Evolutionary conservation across 2,888 invertebrate genomes (phyloP), one percentile per base, ranked within the genome.

Genomic region (Caenorhabditis sulstoni): DNA sequence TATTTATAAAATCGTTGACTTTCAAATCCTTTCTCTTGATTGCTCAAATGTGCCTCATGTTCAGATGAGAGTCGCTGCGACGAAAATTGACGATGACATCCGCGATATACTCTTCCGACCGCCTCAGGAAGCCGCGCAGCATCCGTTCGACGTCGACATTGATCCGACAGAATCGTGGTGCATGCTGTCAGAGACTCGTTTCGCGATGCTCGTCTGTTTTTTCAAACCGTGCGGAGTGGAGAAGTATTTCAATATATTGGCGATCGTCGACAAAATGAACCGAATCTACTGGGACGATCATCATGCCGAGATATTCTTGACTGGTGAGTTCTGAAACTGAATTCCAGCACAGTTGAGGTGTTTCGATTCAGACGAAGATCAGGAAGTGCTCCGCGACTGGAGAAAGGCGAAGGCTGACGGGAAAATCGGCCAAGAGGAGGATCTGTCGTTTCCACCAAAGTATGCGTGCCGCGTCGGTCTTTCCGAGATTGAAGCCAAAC

Each of bases 211-310:
- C 7, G 53, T 79, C 12, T 41, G 61, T 16, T 29, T 65, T 12
- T 79, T 52, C 66, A 79, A 79, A n/a, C 79, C 79, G 8, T 8
- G 53, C 16, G 79, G 79, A 53, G 14, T 66, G 16, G 70, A 70
- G 50, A 44, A 64, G 0, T 9, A 49, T 18, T 65, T 79, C 18
- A 18, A 75, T 35, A 8, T 70, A 22, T 8, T 53, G 5, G 70
- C 53, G 1, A 65, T 79, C n/a, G 37, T 64, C 7, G 70, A 75
- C 14, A 70, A 50, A 3, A 70, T 79, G 75, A 12, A 23, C 12
- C 37, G 37, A 7, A 49, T 79, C 7, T 70, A 61, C 29, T 75
- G 75, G 35, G 29, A 70, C 29, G 79, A 79, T n/a, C 5, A 41
- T 4, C 64, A 66, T 22, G 23, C 39, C 1, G 75, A 70, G 23